Percentiles rank a stretch among this genome's conserved stretches.
phyloP scores from a whole-genome alignment of 2,113 vertebrate genomes.

The Pongo abelii region DNA sequence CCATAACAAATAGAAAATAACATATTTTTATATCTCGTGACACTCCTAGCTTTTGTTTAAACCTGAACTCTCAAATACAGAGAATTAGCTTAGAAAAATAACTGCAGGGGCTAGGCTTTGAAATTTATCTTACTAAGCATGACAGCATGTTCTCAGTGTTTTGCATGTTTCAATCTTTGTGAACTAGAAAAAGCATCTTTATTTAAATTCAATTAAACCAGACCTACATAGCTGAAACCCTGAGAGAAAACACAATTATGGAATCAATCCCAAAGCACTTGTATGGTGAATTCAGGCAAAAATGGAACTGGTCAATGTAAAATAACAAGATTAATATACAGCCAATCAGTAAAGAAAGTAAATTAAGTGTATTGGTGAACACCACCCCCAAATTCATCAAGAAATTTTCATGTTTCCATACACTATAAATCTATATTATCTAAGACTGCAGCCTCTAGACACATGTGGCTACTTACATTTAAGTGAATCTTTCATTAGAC shows the following conservation, averaged over 20 bases:
- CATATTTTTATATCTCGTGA: background rate
- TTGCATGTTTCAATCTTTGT: background rate
- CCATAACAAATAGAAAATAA: background rate
- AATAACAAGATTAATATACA: background rate
- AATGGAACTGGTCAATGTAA: background rate
- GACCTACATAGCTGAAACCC: background rate
- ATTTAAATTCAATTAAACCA: background rate
- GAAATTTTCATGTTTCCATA: background rate
- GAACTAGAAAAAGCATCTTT: background rate
- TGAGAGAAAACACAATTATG: background rate
- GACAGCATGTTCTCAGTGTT: background rate
- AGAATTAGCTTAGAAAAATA: conserved; percentile 37
- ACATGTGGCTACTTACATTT: background rate
- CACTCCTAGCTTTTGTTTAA: background rate
- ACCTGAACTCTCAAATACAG: background rate
- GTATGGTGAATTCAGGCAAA: background rate
- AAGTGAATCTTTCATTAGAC: background rate
- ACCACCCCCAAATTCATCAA: background rate
- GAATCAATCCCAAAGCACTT: background rate
- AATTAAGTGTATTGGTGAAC: background rate
- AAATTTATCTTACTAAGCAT: conserved; percentile 27
- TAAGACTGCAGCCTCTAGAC: background rate
- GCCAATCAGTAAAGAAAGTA: background rate
- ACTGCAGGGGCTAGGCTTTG: background rate
- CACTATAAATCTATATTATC: background rate